Percentiles rank a stretch among this genome's conserved stretches.
Conservation (phyloP, 1,140 invertebrate species). For the Drosophila azteca region DNA sequence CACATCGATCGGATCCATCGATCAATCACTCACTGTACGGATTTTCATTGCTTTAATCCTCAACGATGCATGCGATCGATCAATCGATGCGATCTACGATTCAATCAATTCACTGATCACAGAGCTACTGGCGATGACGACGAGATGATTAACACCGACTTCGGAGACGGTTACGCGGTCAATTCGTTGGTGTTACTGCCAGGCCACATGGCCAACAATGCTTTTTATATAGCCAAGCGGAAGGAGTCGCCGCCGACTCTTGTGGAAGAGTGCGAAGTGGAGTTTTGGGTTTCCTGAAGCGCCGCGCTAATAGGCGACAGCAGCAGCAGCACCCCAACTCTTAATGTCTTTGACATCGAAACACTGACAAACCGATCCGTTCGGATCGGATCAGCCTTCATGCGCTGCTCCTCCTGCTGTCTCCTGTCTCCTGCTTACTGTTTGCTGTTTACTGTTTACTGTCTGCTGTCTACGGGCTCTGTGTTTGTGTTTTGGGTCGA, state of each 20-base stretch:
- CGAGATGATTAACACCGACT: conserved; percentile 8
- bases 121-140: conserved; percentile 6
- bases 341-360: conserved; percentile 57
- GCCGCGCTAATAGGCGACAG: conserved; percentile 53
- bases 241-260: conserved; percentile 49
- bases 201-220: conserved; percentile 64
- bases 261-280: conserved; percentile 3
- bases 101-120: no score
- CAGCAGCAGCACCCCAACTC: conserved; percentile 29
- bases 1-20: conserved; percentile 10
- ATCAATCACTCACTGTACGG: conserved; percentile 48
- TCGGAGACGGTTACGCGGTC: conserved; percentile 63
- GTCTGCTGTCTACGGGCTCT: conserved; percentile 5
- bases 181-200: conserved; percentile 69
- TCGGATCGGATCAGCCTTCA: conserved; percentile 33
- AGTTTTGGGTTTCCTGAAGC: conserved; percentile 67
- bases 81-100: conserved; percentile 7
- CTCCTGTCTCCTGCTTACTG: neutral
- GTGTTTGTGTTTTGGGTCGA: no score
- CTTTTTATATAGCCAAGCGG: conserved; percentile 78
- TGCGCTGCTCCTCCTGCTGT: neutral
- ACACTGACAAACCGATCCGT: conserved; percentile 49
- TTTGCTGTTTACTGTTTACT: neutral
- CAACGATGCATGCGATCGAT: conserved; percentile 41
- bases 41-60: conserved; percentile 30